Conservation (phyloP, 2,797 vertebrate genomes). For the Calcarius lapponicus region DNA sequence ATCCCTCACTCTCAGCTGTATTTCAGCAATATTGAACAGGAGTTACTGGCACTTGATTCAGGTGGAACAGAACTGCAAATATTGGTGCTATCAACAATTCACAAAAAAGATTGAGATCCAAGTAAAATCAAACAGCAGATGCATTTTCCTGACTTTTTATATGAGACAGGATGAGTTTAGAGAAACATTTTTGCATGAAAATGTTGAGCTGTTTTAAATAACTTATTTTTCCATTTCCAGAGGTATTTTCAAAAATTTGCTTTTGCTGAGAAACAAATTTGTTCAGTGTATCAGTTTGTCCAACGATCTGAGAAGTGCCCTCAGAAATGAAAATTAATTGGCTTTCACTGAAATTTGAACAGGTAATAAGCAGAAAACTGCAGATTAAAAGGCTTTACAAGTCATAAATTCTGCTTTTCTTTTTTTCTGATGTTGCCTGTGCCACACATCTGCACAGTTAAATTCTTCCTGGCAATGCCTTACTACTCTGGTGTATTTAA, state of each 20-base stretch:
- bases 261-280: slow-evolving; percentile 36
- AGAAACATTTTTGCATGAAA: background rate
- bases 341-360: slow-evolving; percentile 32
- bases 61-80: background rate
- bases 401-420: background rate
- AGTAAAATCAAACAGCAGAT: background rate
- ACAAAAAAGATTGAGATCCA: background rate
- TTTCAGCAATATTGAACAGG: background rate
- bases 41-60: background rate
- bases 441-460: background rate
- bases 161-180: background rate
- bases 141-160: background rate
- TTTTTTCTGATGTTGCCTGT: background rate
- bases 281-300: slow-evolving; percentile 39
- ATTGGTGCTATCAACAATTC: background rate
- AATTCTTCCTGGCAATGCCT: slow-evolving; percentile 10
- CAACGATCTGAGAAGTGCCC: background rate
- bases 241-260: background rate
- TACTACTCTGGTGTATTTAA: slow-evolving; percentile 6
- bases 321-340: slow-evolving; percentile 58
- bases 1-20: background rate
- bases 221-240: background rate
- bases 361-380: slow-evolving; percentile 28
- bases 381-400: slow-evolving; percentile 41
- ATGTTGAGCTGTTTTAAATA: background rate